Percentiles rank a stretch among this genome's conserved stretches.
Conservation (phyloP, 2,797 vertebrate species). For the Cephalopachus bancanus region DNA sequence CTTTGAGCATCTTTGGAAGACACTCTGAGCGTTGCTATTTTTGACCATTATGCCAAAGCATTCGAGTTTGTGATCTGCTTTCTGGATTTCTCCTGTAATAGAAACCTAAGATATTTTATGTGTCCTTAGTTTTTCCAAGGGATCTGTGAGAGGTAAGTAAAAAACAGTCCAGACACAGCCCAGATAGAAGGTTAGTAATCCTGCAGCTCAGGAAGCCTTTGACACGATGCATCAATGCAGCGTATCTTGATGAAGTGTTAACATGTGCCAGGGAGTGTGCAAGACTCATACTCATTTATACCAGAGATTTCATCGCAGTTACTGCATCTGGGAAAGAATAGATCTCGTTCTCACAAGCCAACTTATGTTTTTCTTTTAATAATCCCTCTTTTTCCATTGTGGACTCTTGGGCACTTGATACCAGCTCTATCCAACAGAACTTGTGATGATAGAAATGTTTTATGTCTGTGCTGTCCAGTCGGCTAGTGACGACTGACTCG, state of each 20-base stretch:
- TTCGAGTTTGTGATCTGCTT: conserved; percentile 25
- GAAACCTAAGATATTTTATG: background rate
- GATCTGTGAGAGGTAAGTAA: background rate
- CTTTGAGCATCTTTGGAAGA: background rate
- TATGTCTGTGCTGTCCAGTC: background rate
- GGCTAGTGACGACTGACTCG: background rate
- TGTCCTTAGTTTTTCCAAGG: conserved; percentile 42
- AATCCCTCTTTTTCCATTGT: background rate
- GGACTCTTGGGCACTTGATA: background rate
- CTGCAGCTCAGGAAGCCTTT: background rate
- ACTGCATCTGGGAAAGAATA: background rate
- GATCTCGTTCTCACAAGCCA: background rate
- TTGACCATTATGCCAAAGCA: background rate
- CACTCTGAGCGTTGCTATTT: background rate
- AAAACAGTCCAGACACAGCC: background rate
- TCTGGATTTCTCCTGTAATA: background rate
- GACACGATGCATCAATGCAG: background rate
- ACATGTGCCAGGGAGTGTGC: background rate
- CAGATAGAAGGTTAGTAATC: background rate
- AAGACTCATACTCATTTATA: background rate
- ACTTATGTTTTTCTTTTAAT: conserved; percentile 26
- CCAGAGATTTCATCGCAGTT: background rate
- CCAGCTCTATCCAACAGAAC: background rate
- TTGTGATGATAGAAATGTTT: background rate
- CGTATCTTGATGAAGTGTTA: background rate